Conservation (phyloP, 2,113 vertebrate species). For the Symphodus melops region DNA sequence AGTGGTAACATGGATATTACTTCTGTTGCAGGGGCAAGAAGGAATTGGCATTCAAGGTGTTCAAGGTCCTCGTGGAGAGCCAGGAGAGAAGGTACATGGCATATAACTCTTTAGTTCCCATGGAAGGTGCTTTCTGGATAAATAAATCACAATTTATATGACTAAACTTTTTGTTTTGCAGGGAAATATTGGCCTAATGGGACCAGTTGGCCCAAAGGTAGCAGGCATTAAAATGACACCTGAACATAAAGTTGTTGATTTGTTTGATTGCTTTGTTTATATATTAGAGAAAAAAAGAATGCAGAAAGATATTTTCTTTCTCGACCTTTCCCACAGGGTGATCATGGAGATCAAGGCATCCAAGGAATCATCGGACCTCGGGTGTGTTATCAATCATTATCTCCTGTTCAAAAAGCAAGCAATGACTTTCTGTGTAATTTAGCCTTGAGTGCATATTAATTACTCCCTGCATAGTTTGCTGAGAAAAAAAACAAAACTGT, state of each 20-base stretch:
- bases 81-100: constrained; percentile 84
- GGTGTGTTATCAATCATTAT: constrained; percentile 65
- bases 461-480: constrained; percentile 14
- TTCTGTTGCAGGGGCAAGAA: constrained; percentile 80
- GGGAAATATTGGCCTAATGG: constrained; percentile 83
- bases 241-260: neutral
- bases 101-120: neutral
- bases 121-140: neutral
- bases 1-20: neutral
- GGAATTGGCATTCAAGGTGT: constrained; percentile 84
- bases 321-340: constrained; percentile 75
- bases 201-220: constrained; percentile 86
- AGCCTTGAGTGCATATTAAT: constrained; percentile 23
- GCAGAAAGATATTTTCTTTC: neutral
- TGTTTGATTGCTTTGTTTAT: neutral
- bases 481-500: constrained; percentile 6
- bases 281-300: neutral
- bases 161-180: constrained; percentile 66
- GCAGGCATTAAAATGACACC: neutral
- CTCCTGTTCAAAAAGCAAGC: constrained; percentile 1
- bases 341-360: constrained; percentile 78
- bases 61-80: constrained; percentile 79
- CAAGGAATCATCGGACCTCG: constrained; percentile 79
- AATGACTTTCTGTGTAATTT: constrained; percentile 28
- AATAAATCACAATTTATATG: neutral